Evolutionary conservation across 2,797 vertebrate genomes (phyloP), one percentile per base, ranked within the genome.

Genomic region (Eurystomus glaucurus): DNA sequence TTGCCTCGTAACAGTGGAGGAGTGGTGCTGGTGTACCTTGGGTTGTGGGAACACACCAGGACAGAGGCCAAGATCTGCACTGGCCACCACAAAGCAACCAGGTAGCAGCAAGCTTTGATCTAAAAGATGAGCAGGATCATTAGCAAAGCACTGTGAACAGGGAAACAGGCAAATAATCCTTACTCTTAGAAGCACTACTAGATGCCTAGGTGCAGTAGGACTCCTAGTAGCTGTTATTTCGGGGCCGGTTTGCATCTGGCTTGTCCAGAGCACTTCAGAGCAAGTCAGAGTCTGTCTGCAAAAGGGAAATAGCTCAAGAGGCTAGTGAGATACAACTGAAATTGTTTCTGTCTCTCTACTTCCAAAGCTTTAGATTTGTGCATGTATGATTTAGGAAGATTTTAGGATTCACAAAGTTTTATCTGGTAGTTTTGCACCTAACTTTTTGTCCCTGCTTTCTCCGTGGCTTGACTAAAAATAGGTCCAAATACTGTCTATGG

Each of bases 331-430:
- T 76, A 23, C 1, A 19, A 14, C 39, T 68, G 68, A 58, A 88
- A 37, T 64, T 7, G 3, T 48, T 72, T 62, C 28, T 66, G 5
- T 52, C 13, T 65, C 6, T 79, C 33, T 85, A 26, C 23, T 80
- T 80, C n/a, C 41, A 31, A 66, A 74, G 31, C 11, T 62, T 83
- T 74, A 58, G 7, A 46, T 90, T 50, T 82, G 22, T 62, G 37
- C 31, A 9, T 0, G 0, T 51, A 7, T 33, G 7, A 6, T 69
- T 13, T 29, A 39, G 58, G 26, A 83, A 57, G 16, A 43, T n/a
- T 5, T 51, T 39, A 9, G 12, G 28, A 86, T 57, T 84, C 28
- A 6, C 50, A 14, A 9, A 23, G 8, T 50, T 84, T 81, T 29
- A 9, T 77, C 28, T 41, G 17, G 18, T 43, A 45, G n/a, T 48